Conservation (phyloP, 1,140 invertebrate species). For the Oncopeltus fasciatus region DNA sequence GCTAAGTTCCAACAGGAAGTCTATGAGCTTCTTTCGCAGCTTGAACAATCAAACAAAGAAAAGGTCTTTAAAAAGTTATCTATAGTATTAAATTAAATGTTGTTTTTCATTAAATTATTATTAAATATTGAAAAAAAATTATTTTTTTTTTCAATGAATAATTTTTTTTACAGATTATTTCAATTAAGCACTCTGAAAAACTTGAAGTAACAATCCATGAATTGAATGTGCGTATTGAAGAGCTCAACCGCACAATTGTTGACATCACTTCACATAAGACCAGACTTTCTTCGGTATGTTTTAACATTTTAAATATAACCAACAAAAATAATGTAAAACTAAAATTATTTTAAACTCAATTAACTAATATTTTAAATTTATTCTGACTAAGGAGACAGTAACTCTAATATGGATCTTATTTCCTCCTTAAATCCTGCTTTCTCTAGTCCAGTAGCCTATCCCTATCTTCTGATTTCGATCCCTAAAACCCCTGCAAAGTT, state of each 20-base stretch:
- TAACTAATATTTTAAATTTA: too few species aligned
- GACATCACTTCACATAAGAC: conserved; percentile 86
- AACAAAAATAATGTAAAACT: not conserved
- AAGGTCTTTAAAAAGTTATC: conserved; percentile 41
- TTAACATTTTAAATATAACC: not conserved
- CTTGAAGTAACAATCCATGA: conserved; percentile 79
- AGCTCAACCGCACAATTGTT: conserved; percentile 83
- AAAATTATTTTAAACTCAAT: too few species aligned
- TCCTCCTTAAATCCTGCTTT: too few species aligned
- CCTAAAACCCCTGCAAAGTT: too few species aligned
- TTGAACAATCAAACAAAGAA: conserved; percentile 84
- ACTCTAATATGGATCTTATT: too few species aligned
- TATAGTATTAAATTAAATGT: too few species aligned
- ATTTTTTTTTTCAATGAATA: too few species aligned
- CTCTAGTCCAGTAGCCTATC: too few species aligned
- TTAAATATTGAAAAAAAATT: too few species aligned
- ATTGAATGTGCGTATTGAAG: conserved; percentile 84
- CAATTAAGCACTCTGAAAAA: conserved; percentile 76
- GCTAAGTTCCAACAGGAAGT: conserved; percentile 90
- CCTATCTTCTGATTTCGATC: too few species aligned
- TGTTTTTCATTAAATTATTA: too few species aligned
- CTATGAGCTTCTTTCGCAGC: conserved; percentile 84
- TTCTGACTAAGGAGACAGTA: too few species aligned
- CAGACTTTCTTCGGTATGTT: conserved; percentile 49
- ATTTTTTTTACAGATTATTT: conserved; percentile 39